phyloP scores from a whole-genome alignment of 2,888 invertebrate species.

The Peribatodes rhomboidaria region DNA sequence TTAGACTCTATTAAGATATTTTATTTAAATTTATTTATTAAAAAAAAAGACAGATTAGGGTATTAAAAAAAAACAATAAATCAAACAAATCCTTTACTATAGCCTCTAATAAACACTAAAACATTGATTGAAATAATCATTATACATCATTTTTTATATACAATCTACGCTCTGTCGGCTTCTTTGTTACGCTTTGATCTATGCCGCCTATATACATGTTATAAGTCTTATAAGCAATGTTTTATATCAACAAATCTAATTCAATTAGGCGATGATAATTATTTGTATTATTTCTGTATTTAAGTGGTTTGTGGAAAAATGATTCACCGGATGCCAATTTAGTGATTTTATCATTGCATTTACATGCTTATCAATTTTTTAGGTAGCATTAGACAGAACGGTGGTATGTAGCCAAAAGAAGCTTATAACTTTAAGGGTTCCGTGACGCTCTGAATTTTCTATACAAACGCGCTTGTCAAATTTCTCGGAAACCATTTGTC shows the following conservation, averaged over 20 bases:
- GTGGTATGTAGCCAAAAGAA: too few relatives aligned
- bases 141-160: constrained; percentile 18
- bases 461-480: too few relatives aligned
- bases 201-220: constrained; percentile 17
- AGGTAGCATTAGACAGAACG: too few relatives aligned
- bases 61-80: too few relatives aligned
- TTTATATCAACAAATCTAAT: constrained; percentile 21
- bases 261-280: constrained; percentile 17
- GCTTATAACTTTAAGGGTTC: too few relatives aligned
- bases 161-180: constrained; percentile 8
- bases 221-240: neutral
- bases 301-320: constrained; percentile 23
- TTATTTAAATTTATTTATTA: too few relatives aligned
- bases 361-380: neutral
- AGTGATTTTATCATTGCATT: neutral
- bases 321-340: neutral
- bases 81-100: too few relatives aligned
- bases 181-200: constrained; percentile 29
- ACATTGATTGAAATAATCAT: constrained; percentile 14
- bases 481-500: too few relatives aligned
- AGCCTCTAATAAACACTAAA: neutral
- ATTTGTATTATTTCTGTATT: neutral
- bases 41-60: too few relatives aligned
- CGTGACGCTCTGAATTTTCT: too few relatives aligned
- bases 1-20: too few relatives aligned